Conservation (phyloP, 2,797 vertebrate species). For the Hyperoplus lanceolatus region DNA sequence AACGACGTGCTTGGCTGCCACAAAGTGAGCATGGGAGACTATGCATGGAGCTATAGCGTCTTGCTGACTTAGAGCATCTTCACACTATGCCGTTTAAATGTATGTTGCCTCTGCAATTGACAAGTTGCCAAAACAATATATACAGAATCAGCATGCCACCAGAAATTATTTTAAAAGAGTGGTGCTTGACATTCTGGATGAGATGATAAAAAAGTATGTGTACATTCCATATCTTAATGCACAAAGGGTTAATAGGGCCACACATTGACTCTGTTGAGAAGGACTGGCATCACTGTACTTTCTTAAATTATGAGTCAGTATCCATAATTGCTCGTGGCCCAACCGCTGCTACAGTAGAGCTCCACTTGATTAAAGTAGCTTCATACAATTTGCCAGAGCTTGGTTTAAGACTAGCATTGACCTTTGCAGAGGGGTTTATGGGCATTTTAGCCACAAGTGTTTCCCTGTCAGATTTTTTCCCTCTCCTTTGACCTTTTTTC, state of each 20-base stretch:
- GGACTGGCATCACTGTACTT: conserved; percentile 67
- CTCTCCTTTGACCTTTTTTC: conserved; percentile 15
- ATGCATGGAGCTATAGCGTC: conserved; percentile 8
- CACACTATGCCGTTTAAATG: conserved; percentile 15
- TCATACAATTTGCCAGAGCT: conserved; percentile 26
- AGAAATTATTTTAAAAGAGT: background rate
- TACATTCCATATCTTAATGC: conserved; percentile 52
- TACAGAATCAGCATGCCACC: too few relatives aligned
- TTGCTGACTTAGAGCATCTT: conserved; percentile 35
- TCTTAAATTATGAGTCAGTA: conserved; percentile 68
- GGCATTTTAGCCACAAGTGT: conserved; percentile 23
- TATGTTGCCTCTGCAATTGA: background rate
- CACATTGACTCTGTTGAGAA: conserved; percentile 60
- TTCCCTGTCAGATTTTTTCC: conserved; percentile 10
- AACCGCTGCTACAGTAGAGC: conserved; percentile 45
- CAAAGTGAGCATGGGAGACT: conserved; percentile 16
- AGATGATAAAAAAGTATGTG: background rate
- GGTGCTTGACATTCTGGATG: background rate
- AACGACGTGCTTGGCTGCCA: conserved; percentile 10
- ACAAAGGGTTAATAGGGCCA: conserved; percentile 50
- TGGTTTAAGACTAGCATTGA: conserved; percentile 20
- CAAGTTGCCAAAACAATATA: conserved; percentile 13
- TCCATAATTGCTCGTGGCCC: conserved; percentile 55
- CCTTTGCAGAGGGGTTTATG: conserved; percentile 20
- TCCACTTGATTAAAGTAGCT: conserved; percentile 55